Conservation (phyloP, 2,797 vertebrate species). For the Danio kyathit region DNA sequence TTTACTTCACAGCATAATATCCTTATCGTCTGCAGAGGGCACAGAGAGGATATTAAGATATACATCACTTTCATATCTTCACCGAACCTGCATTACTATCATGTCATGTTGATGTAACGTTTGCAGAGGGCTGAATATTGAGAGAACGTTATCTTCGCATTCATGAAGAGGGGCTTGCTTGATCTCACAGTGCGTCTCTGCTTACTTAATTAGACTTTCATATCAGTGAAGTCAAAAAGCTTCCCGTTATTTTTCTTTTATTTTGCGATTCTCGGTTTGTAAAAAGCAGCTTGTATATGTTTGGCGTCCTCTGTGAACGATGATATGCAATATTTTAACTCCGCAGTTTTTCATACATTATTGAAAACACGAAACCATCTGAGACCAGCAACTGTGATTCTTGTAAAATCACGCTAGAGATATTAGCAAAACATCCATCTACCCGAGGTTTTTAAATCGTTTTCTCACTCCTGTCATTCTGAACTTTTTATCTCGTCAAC, state of each 20-base stretch:
- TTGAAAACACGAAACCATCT: slow-evolving; percentile 68
- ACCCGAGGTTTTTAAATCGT: slow-evolving; percentile 17
- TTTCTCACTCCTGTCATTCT: slow-evolving; percentile 40
- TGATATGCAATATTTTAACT: neutral
- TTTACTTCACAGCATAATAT: slow-evolving; percentile 54
- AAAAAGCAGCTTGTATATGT: slow-evolving; percentile 1
- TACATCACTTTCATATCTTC: slow-evolving; percentile 52
- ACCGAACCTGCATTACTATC: slow-evolving; percentile 43
- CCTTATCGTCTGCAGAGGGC: slow-evolving; percentile 46
- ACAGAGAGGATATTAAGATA: slow-evolving; percentile 54
- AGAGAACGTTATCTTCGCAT: slow-evolving; percentile 41
- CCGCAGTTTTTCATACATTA: slow-evolving; percentile 65
- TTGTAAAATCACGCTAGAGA: slow-evolving; percentile 58
- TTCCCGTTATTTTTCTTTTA: neutral
- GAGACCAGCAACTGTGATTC: slow-evolving; percentile 59
- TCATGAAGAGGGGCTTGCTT: slow-evolving; percentile 41
- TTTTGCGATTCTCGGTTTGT: neutral
- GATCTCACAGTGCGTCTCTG: slow-evolving; percentile 40
- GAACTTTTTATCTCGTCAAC: slow-evolving; percentile 56
- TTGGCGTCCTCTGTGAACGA: slow-evolving; percentile 29
- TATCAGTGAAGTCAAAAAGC: slow-evolving; percentile 51
- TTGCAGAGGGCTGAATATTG: slow-evolving; percentile 46
- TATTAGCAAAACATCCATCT: slow-evolving; percentile 59
- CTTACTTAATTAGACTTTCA: slow-evolving; percentile 60
- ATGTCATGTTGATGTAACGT: slow-evolving; percentile 49